Evolutionary conservation across 1,140 invertebrate species (phyloP).

Genomic region (Drosophila saltans): DNA sequence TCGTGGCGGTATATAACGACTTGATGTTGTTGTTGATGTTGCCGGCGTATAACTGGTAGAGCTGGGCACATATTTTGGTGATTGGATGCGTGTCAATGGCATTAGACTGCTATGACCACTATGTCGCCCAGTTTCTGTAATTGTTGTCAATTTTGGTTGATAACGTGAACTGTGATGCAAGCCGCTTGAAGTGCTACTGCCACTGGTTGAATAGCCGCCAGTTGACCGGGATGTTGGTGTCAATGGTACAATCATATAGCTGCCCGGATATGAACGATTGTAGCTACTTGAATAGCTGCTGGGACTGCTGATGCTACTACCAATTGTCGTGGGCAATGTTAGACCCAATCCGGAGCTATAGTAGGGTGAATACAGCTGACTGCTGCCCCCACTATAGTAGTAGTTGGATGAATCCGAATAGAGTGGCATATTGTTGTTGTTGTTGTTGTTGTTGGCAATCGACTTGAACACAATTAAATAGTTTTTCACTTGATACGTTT

Average conservation of each 20-base stretch:
- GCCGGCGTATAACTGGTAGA: conserved; percentile 37
- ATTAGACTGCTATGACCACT: conserved; percentile 62
- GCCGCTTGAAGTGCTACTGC: conserved; percentile 29
- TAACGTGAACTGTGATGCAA: conserved; percentile 84
- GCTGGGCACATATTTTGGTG: conserved; percentile 81
- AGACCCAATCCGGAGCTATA: conserved; percentile 83
- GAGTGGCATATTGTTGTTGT: conserved; percentile 67
- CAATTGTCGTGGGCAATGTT: conserved; percentile 15
- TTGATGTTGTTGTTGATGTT: conserved; percentile 55
- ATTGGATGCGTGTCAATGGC: conserved; percentile 83
- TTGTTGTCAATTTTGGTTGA: conserved; percentile 89
- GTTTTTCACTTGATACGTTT: conserved; percentile 7
- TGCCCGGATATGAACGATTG: conserved; percentile 65
- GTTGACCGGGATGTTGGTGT: conserved; percentile 53
- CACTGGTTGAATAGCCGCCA: conserved; percentile 50
- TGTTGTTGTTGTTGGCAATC: not conserved
- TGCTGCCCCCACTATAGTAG: conserved; percentile 83
- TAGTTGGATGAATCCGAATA: conserved; percentile 77
- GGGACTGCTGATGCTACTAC: conserved; percentile 24
- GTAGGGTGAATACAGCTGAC: conserved; percentile 84
- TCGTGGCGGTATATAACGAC: conserved; percentile 84
- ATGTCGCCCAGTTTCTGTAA: conserved; percentile 85
- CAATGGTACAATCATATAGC: conserved; percentile 69
- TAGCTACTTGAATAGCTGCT: conserved; percentile 71
- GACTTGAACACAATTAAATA: conserved; percentile 6